These are phyloP conservation scores for Solenopsis fugax DNA, from an alignment of 1,140 invertebrate genomes.

Conservation along the genomic window DNA sequence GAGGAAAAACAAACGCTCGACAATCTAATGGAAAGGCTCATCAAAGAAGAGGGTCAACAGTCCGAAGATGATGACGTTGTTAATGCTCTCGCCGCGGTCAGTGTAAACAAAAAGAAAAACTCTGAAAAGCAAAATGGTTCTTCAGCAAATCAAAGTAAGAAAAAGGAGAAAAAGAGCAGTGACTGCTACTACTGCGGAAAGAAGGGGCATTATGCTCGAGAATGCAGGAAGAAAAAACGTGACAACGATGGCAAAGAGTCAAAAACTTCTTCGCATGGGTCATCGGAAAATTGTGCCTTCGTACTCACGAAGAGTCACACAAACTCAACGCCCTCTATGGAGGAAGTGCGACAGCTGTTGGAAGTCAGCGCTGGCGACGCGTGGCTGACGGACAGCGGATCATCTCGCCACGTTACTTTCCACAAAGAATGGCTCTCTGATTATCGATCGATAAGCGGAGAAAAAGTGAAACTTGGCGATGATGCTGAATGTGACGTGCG, in stretches of 20 bases:
- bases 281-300: conserved; percentile 1
- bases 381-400: conserved; percentile 1
- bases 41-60: conserved; percentile 27
- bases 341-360: not conserved
- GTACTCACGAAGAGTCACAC: not conserved
- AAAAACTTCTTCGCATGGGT: not conserved
- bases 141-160: not conserved
- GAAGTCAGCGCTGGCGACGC: not conserved
- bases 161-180: not conserved
- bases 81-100: not conserved
- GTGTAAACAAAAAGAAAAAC: not conserved
- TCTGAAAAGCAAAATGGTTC: no score
- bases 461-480: no score
- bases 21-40: conserved; percentile 37
- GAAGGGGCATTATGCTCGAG: not conserved
- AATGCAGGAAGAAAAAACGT: not conserved
- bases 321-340: not conserved
- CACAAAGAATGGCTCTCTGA: no score
- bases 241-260: not conserved
- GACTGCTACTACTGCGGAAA: not conserved
- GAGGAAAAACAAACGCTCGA: conserved; percentile 40
- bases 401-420: not conserved
- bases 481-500: no score
- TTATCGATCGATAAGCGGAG: no score
- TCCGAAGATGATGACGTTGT: not conserved